Conservation (phyloP, 2,797 vertebrate genomes). For the Molossus alvarezi region DNA sequence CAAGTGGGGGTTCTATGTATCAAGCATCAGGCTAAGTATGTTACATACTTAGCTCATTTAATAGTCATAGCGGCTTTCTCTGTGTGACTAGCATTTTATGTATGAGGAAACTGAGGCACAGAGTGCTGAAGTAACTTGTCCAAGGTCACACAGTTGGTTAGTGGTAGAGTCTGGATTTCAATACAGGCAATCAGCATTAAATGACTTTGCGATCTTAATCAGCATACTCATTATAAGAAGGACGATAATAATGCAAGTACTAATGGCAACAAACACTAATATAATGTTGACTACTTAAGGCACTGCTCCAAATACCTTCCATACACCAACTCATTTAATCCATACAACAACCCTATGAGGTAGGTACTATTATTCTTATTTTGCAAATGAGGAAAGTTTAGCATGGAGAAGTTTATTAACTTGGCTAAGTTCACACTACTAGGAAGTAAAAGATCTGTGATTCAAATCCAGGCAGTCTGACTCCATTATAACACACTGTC, state of each 20-base stretch:
- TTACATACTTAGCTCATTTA: conserved; percentile 58
- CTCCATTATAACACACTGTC: conserved; percentile 32
- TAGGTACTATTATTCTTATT: conserved; percentile 57
- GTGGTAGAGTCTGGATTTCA: conserved; percentile 25
- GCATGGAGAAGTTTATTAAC: conserved; percentile 58
- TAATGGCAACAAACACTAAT: conserved; percentile 42
- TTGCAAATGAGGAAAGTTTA: conserved; percentile 59
- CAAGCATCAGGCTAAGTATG: not conserved
- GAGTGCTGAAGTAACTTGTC: conserved; percentile 48
- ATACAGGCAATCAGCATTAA: not conserved
- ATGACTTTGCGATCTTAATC: conserved; percentile 1
- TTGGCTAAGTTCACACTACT: conserved; percentile 11
- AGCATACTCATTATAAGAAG: not conserved
- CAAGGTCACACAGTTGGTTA: conserved; percentile 41
- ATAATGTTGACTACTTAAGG: conserved; percentile 40
- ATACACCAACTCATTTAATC: conserved; percentile 56
- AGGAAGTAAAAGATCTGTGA: conserved; percentile 56
- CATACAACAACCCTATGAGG: conserved; percentile 1
- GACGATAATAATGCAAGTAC: conserved; percentile 60
- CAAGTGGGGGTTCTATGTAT: conserved; percentile 53
- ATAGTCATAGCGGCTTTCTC: conserved; percentile 26
- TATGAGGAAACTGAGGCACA: conserved; percentile 37
- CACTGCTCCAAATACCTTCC: conserved; percentile 40
- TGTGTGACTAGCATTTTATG: conserved; percentile 54
- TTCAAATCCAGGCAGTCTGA: conserved; percentile 47